Percentiles rank a stretch among this genome's conserved stretches.
Conservation (phyloP, 1,140 invertebrate genomes). For the Drosophila arawakana region DNA sequence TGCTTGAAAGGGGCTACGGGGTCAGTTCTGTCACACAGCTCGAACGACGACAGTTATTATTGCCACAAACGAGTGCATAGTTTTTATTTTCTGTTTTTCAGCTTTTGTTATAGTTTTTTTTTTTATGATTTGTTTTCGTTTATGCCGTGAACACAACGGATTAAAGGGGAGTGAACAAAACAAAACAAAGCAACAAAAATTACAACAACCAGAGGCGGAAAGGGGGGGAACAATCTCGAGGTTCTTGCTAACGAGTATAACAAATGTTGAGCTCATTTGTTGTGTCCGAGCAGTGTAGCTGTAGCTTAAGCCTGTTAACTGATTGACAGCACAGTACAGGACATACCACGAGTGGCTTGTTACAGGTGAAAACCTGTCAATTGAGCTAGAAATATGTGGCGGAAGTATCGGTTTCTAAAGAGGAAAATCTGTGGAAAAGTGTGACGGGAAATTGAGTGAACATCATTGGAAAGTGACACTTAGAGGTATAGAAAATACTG, state of each 20-base stretch:
- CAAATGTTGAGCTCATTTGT: conserved; percentile 32
- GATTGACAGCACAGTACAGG: conserved; percentile 14
- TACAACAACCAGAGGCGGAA: conserved; percentile 5
- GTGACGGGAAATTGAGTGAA: background rate
- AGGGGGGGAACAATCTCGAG: conserved; percentile 5
- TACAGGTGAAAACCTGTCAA: conserved; percentile 14
- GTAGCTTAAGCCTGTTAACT: conserved; percentile 28
- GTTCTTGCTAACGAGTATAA: conserved; percentile 3
- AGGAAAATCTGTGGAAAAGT: background rate
- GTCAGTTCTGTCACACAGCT: conserved; percentile 29
- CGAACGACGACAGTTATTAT: conserved; percentile 46
- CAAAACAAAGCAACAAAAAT: too few species aligned
- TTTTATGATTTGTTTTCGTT: conserved; percentile 63
- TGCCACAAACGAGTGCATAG: conserved; percentile 29
- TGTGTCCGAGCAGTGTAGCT: conserved; percentile 11
- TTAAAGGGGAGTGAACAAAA: conserved; percentile 1
- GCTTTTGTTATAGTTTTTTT: conserved; percentile 42
- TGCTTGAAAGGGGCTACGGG: conserved; percentile 28
- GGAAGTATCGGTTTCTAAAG: background rate
- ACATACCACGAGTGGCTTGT: conserved; percentile 2
- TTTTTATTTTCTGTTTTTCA: conserved; percentile 40
- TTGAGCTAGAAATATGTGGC: conserved; percentile 5
- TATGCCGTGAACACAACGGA: conserved; percentile 51
- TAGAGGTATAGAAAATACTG: background rate
- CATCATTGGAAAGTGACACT: background rate